Base-by-base conservation (phyloP, 2,797 vertebrate genomes). In the Sebastes ruberrimus region DNA sequence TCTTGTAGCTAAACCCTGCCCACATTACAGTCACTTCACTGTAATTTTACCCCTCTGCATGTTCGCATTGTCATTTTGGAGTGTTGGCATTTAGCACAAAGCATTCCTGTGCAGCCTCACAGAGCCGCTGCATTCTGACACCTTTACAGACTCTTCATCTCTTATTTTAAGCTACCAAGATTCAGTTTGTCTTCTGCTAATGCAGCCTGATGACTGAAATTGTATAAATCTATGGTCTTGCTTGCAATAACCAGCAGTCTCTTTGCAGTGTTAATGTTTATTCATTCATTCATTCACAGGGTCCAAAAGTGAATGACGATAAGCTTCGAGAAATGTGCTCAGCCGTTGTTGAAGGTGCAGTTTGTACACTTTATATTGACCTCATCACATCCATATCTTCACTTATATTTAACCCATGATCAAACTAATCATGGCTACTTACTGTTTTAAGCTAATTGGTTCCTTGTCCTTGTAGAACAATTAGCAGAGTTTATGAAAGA, bases 321-420 rank as follows among this genome's bases (percentile, higher is more conserved):
- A 93, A 93, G 76, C 94, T 97, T 23, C 93, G 94, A 7, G 94
- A 96, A 56, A 94, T 97, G 62, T 97, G 96, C 74, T 91, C 94
- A 53, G 93, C 87, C 22, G 85, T 97, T 10, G 94, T 96, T 68
- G 94, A 95, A 95, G 96, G 96, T 95, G 75, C 33, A 30, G 16
- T 69, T 60, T 35, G 11, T 71, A 75, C 25, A 18, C 1, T 74
- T 67, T 27, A 10, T 18, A 33, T 63, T 59, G 25, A 59, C 56
- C 25, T 28, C 2, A 25, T 76, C 23, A 10, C 9, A n/a, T 38
- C 10, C 2, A 14, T 2, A 10, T 62, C 10, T 22, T 67, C 6
- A 53, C 16, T 56, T 11, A 22, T 25, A 20, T 14, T 73, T 3
- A 60, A 18, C 6, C 5, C 18, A 35, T 2, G 2, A 18, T 11